Conservation (phyloP, 2,888 invertebrate genomes). For the Rhingia campestris region DNA sequence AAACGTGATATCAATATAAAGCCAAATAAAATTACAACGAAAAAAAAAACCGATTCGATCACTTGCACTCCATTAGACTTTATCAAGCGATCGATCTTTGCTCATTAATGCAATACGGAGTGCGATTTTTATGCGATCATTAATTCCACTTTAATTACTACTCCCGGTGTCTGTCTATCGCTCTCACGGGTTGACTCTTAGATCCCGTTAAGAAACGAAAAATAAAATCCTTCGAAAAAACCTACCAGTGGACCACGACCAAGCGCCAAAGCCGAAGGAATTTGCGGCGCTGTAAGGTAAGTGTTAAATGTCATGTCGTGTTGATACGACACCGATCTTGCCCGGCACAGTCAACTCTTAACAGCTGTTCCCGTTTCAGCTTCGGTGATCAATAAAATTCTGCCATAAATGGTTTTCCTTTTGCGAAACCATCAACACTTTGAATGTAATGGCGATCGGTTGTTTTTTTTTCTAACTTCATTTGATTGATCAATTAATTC, state of each 20-base stretch:
- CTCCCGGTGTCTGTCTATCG: background rate
- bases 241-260: background rate
- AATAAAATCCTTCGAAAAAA: constrained; percentile 6
- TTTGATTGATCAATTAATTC: constrained; percentile 72
- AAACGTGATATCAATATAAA: constrained; percentile 27
- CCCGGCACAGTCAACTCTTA: background rate
- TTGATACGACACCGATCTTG: constrained; percentile 56
- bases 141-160: constrained; percentile 61
- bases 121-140: constrained; percentile 67
- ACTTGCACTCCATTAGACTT: constrained; percentile 61
- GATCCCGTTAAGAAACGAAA: constrained; percentile 32
- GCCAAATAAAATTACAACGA: background rate
- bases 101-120: constrained; percentile 65
- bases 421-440: constrained; percentile 54
- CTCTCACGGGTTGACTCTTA: background rate
- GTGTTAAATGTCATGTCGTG: constrained; percentile 69
- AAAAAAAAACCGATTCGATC: constrained; percentile 22
- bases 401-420: constrained; percentile 45
- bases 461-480: constrained; percentile 24
- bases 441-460: constrained; percentile 25
- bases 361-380: constrained; percentile 40
- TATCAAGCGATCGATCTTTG: constrained; percentile 65
- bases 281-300: constrained; percentile 32
- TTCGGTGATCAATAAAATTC: constrained; percentile 62
- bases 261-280: background rate